Conservation (phyloP, 1,140 invertebrate species). For the Hydropsyche tenuis region DNA sequence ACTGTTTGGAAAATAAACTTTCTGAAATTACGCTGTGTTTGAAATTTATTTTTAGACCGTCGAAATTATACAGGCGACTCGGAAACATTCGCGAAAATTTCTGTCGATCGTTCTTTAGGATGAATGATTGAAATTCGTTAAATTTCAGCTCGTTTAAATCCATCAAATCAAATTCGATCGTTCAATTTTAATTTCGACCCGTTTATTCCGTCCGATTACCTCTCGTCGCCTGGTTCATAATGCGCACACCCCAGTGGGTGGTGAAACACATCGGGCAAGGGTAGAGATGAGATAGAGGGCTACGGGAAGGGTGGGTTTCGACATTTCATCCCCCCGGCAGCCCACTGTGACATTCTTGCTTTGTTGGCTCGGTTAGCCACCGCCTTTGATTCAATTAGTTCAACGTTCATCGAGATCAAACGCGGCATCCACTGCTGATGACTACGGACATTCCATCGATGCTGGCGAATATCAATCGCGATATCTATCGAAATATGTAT, state of each 20-base stretch:
- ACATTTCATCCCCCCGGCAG: background rate
- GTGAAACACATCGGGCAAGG: no score
- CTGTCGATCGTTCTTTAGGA: background rate
- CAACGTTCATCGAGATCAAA: conserved; percentile 24
- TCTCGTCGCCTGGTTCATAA: no score
- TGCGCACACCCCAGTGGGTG: no score
- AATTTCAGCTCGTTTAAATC: no score
- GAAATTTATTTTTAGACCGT: background rate
- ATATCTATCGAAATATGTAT: no score
- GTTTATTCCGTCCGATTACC: no score
- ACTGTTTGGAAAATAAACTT: background rate
- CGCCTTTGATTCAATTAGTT: conserved; percentile 34
- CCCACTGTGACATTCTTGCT: conserved; percentile 24
- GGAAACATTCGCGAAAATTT: background rate
- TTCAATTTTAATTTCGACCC: no score
- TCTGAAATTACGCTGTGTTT: background rate
- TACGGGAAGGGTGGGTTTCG: background rate
- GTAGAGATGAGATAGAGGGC: no score
- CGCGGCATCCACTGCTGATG: background rate
- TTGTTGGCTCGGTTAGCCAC: conserved; percentile 29
- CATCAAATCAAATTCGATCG: no score
- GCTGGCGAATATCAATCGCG: no score
- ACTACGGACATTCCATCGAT: no score
- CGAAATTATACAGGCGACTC: no score
- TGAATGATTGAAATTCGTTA: background rate